Evolutionary conservation across 2,797 vertebrate species (phyloP).

Genomic region (Ptychadena robeensis): DNA sequence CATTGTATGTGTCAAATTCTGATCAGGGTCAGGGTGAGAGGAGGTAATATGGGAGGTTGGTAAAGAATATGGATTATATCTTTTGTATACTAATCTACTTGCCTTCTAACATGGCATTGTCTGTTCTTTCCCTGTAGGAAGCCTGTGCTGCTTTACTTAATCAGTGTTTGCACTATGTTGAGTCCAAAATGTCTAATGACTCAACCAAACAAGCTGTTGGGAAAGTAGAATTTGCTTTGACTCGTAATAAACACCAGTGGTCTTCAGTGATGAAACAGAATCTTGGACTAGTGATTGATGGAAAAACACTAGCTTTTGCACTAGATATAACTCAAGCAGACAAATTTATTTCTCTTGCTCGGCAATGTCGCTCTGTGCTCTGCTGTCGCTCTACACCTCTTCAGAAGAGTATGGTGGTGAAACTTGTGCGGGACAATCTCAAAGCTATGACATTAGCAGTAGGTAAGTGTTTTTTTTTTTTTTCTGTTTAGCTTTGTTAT

Average conservation of each 20-base stretch:
- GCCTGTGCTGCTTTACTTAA: slow-evolving; percentile 88
- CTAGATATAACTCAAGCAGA: slow-evolving; percentile 89
- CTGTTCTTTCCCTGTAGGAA: slow-evolving; percentile 78
- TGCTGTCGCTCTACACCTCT: slow-evolving; percentile 95
- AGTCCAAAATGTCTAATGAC: slow-evolving; percentile 81
- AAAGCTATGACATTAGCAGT: slow-evolving; percentile 98
- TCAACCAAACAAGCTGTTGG: slow-evolving; percentile 69
- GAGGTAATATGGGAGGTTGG: too few relatives aligned
- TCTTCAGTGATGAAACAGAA: slow-evolving; percentile 71
- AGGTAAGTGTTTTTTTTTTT: slow-evolving; percentile 74
- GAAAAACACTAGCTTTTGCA: slow-evolving; percentile 91
- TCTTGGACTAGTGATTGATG: slow-evolving; percentile 92
- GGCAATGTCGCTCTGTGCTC: slow-evolving; percentile 88
- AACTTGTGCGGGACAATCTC: slow-evolving; percentile 93
- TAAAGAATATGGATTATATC: too few relatives aligned
- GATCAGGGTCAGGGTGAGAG: too few relatives aligned
- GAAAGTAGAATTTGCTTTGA: slow-evolving; percentile 70
- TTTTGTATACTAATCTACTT: background rate
- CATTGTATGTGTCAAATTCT: too few relatives aligned
- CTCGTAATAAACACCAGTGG: slow-evolving; percentile 71
- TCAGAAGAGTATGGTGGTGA: slow-evolving; percentile 98
- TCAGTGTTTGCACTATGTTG: slow-evolving; percentile 87
- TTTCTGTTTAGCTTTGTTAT: background rate
- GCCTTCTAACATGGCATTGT: background rate
- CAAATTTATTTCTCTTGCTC: slow-evolving; percentile 88